phyloP scores from a whole-genome alignment of 2,888 invertebrate species.

The Synergus itoensis region DNA sequence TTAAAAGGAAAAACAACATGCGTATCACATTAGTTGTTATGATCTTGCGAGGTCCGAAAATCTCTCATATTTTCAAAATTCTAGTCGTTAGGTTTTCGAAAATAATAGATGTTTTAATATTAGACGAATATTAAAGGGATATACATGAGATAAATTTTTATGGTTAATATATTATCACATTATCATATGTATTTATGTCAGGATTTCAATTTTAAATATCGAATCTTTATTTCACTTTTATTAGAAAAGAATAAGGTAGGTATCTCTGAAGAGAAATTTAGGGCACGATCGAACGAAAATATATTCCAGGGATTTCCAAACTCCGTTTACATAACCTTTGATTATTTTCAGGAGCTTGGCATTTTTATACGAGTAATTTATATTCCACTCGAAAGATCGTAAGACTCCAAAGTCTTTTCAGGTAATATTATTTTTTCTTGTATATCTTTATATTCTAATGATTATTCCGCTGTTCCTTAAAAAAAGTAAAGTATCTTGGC shows the following conservation, averaged over 20 bases:
- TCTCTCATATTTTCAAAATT: neutral
- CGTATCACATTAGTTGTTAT: neutral
- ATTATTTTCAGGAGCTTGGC: constrained; percentile 17
- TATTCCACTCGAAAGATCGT: neutral
- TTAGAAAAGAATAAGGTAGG: neutral
- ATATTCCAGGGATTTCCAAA: constrained; percentile 7
- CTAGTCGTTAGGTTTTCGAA: neutral
- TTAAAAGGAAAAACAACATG: neutral
- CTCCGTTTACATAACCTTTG: constrained; percentile 26
- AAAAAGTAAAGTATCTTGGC: constrained; percentile 31
- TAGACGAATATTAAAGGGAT: no score
- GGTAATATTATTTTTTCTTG: neutral
- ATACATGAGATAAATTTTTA: neutral
- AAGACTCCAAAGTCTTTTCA: neutral
- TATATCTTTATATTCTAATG: neutral
- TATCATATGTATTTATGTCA: no score
- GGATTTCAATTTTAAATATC: neutral
- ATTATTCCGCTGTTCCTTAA: constrained; percentile 16
- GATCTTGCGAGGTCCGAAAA: neutral
- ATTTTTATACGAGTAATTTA: constrained; percentile 33
- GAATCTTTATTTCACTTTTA: neutral
- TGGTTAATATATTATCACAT: neutral
- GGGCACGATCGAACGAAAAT: constrained; percentile 1
- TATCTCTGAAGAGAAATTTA: neutral
- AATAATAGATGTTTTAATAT: neutral